Evolutionary conservation across 2,888 invertebrate genomes (phyloP).

Genomic region (Minunthozetes semirufus): DNA sequence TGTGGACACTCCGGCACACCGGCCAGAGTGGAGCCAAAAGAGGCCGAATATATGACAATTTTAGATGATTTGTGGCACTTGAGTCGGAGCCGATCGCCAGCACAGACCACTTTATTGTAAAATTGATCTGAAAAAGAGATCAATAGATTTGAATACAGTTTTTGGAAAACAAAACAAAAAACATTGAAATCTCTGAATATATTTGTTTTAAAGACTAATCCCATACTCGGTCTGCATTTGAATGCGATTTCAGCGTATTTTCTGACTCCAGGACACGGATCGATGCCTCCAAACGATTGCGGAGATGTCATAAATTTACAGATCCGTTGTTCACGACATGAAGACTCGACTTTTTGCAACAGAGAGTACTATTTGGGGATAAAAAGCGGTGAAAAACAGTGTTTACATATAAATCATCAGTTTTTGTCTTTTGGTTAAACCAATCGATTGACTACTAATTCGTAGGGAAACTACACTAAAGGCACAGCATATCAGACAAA

Average conservation of each 20-base stretch:
- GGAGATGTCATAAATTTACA: conserved; percentile 82
- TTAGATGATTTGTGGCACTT: conserved; percentile 78
- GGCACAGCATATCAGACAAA: no score
- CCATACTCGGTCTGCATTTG: conserved; percentile 90
- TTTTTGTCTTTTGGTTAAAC: background rate
- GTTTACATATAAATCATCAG: background rate
- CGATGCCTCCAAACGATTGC: conserved; percentile 70
- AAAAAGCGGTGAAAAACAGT: conserved; percentile 33
- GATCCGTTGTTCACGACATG: conserved; percentile 84
- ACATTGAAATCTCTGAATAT: no score
- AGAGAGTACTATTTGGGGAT: conserved; percentile 43
- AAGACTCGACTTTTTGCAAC: conserved; percentile 83
- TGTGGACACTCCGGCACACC: conserved; percentile 80
- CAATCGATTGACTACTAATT: no score
- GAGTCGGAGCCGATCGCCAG: conserved; percentile 78
- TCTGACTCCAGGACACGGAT: conserved; percentile 82
- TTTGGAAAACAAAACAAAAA: background rate
- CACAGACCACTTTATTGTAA: conserved; percentile 85
- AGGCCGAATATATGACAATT: conserved; percentile 85
- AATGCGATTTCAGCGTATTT: conserved; percentile 94
- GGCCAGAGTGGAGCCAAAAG: conserved; percentile 79
- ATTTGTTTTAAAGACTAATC: conserved; percentile 2
- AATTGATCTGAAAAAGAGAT: conserved; percentile 69
- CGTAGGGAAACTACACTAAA: no score
- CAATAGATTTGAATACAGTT: conserved; percentile 17